Percentiles rank a stretch among this genome's conserved stretches.
phyloP scores from a whole-genome alignment of 2,888 invertebrate genomes.

The Marronus borbonicus region DNA sequence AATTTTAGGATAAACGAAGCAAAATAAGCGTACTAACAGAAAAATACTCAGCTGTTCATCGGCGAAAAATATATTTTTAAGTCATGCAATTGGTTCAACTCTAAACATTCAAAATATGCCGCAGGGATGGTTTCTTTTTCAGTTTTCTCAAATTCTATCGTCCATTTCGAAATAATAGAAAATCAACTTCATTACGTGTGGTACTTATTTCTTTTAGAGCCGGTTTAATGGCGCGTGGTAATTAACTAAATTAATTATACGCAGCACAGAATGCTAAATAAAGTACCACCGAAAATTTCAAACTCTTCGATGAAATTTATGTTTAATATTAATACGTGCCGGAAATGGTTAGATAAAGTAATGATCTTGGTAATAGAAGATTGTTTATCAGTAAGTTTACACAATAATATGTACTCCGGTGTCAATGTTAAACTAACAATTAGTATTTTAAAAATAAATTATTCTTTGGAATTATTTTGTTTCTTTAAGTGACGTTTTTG shows the following conservation, averaged over 20 bases:
- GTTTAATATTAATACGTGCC: conserved; percentile 6
- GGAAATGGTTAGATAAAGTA: conserved; percentile 32
- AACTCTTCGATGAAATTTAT: neutral
- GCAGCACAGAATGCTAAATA: neutral
- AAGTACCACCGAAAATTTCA: neutral
- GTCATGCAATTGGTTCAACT: too few relatives aligned
- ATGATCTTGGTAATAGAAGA: conserved; percentile 23
- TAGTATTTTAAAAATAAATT: neutral
- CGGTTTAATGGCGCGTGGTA: neutral
- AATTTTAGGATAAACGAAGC: neutral
- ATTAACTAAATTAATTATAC: conserved; percentile 4
- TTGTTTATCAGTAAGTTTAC: conserved; percentile 13
- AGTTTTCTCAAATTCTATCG: neutral
- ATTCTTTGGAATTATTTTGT: neutral
- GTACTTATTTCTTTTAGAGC: too few relatives aligned
- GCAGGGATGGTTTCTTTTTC: neutral
- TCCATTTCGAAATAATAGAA: too few relatives aligned
- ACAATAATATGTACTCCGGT: neutral
- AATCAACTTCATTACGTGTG: too few relatives aligned
- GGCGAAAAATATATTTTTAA: too few relatives aligned
- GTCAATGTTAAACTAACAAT: neutral
- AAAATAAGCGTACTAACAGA: neutral
- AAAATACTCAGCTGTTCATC: neutral
- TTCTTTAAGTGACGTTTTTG: neutral
- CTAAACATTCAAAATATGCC: neutral